Evolutionary conservation across 1,140 invertebrate species (phyloP).

Genomic region (Euura lappo): DNA sequence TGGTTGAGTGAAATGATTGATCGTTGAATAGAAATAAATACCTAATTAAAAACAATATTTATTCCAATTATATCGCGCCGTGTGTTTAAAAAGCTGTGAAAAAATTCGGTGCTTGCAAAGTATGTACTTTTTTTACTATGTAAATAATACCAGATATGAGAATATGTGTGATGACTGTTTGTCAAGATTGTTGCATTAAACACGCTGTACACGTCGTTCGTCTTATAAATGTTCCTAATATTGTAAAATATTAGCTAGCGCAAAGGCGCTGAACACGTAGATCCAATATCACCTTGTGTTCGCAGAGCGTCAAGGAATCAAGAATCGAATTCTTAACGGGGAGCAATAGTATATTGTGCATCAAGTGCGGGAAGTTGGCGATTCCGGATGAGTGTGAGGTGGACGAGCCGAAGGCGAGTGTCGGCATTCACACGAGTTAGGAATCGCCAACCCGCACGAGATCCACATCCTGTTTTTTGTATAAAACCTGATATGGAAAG

Average conservation of each 20-base stretch:
- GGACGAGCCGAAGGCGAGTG: no score
- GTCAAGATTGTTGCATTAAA: conserved; percentile 16
- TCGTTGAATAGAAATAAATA: conserved; percentile 13
- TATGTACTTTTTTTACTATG: conserved; percentile 38
- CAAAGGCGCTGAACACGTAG: neutral
- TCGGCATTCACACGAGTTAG: no score
- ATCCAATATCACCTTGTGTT: neutral
- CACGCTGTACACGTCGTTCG: conserved; percentile 8
- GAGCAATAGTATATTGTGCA: no score
- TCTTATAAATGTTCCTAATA: conserved; percentile 43
- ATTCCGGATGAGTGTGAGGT: no score
- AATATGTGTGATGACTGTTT: neutral
- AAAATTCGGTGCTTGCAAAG: conserved; percentile 17
- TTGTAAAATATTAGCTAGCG: conserved; percentile 32
- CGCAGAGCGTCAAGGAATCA: no score
- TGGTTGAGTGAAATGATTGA: conserved; percentile 14
- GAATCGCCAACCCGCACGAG: no score
- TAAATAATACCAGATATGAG: conserved; percentile 34
- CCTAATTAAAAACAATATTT: conserved; percentile 28
- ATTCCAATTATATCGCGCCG: conserved; percentile 26
- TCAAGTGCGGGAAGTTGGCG: no score
- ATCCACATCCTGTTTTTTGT: no score
- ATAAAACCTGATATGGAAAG: no score
- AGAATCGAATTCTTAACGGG: no score
- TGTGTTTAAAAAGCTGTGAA: conserved; percentile 20